Conservation (phyloP, 2,888 invertebrate genomes). For the Linnaemya vulpina region DNA sequence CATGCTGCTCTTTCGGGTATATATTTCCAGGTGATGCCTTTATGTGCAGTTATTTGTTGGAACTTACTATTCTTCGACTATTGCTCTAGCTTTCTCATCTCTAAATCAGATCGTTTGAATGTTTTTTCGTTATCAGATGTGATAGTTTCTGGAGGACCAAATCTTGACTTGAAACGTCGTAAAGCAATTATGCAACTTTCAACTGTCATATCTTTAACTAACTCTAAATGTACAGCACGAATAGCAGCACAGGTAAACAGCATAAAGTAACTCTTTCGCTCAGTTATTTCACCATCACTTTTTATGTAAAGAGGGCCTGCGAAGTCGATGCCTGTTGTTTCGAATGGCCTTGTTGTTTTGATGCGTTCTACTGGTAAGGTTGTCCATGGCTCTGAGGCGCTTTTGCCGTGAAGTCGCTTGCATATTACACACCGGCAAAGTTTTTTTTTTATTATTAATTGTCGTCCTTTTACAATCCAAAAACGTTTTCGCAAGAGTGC, state of each 20-base stretch:
- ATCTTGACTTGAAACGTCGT: conserved; percentile 58
- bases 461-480: conserved; percentile 66
- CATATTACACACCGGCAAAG: too few species aligned
- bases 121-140: conserved; percentile 66
- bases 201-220: conserved; percentile 61
- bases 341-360: conserved; percentile 58
- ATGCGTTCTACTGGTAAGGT: conserved; percentile 58
- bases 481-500: conserved; percentile 53
- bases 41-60: conserved; percentile 50
- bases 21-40: conserved; percentile 57
- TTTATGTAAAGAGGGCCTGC: conserved; percentile 61
- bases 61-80: conserved; percentile 47
- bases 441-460: conserved; percentile 64
- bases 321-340: conserved; percentile 67
- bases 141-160: conserved; percentile 50
- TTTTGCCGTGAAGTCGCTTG: too few species aligned
- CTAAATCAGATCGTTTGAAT: conserved; percentile 62
- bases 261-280: conserved; percentile 48
- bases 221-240: conserved; percentile 65
- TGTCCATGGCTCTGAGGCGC: conserved; percentile 59
- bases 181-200: conserved; percentile 68
- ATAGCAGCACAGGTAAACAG: conserved; percentile 66
- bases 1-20: conserved; percentile 67
- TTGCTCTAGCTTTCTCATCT: conserved; percentile 52
- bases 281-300: conserved; percentile 18